Base-by-base conservation (phyloP, 1,140 invertebrate genomes). In the Argopecten irradians region DNA sequence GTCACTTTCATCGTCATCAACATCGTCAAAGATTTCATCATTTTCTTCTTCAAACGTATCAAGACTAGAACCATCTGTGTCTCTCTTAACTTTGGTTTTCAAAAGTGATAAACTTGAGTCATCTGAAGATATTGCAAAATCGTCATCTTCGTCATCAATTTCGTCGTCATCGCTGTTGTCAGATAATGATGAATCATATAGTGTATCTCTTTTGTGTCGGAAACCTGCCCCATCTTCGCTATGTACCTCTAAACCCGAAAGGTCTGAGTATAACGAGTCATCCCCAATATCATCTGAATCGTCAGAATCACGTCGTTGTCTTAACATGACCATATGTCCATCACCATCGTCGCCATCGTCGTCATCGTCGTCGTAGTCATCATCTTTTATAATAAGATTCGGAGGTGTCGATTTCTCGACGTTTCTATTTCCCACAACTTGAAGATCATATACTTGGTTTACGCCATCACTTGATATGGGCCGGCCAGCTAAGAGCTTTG, bases 11-110 rank as follows among this genome's bases (percentile, higher is more conserved):
- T 46, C 43, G 43, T 46, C 14, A 46, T 46, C 43, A 46, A 71
- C 55, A 71, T 71, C 55, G 55, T 71, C 55, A n/a, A 71, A 71
- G 1, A 71, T 71, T 71, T 71, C 55, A 71, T 71, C 55, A 71
- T 71, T 71, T 71, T 71, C 55, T 28, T 71, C 55, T 11, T 71
- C 55, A 71, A 71, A 71, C 11, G 55, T 71, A 16, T 71, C 55
- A 16, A 71, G 11, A 71, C 55, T 71, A 28, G 55, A 71, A 71
- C 1, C 28, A 71, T 71, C 55, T 71, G 55, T 71, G n/a, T 71
- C 55, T 71, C 55, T 71, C n/a, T 71, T 71, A 0, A 28, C 8
- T 28, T n/a, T 71, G 55, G 7, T 28, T 28, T 71, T 71, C 55
- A 71, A 28, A 71, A 71, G 55, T 3, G 55, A 28, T 28, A 71